phyloP scores from a whole-genome alignment of 2,113 vertebrate species.

The Sinocyclocheilus anophthalmus region DNA sequence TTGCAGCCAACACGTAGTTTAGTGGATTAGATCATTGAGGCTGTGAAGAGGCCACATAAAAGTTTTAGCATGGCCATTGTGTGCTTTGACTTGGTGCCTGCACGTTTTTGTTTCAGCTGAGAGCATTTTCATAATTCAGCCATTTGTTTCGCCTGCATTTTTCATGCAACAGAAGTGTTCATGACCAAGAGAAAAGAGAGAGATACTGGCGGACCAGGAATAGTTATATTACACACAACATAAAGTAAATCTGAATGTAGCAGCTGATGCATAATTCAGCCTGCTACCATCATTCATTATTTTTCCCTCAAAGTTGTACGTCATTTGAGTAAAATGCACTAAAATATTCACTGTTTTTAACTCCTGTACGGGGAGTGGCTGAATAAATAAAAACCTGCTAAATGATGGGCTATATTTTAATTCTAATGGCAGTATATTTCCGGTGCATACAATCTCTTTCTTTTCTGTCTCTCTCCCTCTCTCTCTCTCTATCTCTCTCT shows the following conservation, averaged over 20 bases:
- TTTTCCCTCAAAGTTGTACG: neutral
- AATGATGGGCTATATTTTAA: conserved; percentile 14
- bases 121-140: conserved; percentile 31
- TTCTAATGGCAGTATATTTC: neutral
- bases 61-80: neutral
- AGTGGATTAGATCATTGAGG: neutral
- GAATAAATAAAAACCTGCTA: conserved; percentile 21
- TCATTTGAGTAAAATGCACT: conserved; percentile 22
- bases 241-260: conserved; percentile 29
- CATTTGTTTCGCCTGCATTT: conserved; percentile 6
- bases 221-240: conserved; percentile 19
- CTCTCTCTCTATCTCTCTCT: no score
- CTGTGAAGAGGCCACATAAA: neutral
- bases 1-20: neutral
- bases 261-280: conserved; percentile 23
- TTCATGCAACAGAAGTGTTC: conserved; percentile 16
- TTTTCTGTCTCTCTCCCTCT: no score
- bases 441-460: neutral
- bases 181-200: neutral
- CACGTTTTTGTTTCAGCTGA: conserved; percentile 7
- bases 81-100: conserved; percentile 8
- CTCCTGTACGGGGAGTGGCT: neutral
- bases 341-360: conserved; percentile 15
- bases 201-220: neutral
- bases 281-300: conserved; percentile 22